These are phyloP conservation scores for Agonopterix alstromeriana DNA, from an alignment of 2,888 invertebrate genomes.

Conservation along the genomic window DNA sequence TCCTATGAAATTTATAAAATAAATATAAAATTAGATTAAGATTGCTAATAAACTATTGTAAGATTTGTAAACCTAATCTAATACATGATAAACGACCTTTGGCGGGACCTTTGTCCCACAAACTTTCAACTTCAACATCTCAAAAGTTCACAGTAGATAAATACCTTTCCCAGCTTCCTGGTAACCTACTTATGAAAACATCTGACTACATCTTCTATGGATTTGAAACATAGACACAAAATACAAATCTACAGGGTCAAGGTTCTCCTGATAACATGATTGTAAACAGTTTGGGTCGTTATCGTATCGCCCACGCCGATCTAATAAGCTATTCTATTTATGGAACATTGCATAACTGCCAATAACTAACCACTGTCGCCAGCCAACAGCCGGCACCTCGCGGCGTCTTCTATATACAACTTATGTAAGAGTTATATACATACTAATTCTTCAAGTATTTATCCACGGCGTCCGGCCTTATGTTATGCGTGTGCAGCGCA, in stretches of 20 bases:
- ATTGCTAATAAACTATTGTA: no score
- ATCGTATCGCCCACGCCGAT: constrained; percentile 14
- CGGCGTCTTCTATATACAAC: constrained; percentile 1
- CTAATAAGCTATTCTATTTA: constrained; percentile 40
- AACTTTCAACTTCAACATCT: no score
- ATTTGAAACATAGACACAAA: no score
- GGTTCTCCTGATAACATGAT: constrained; percentile 25
- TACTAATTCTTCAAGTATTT: constrained; percentile 95
- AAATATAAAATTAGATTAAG: background rate
- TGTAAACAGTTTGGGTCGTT: constrained; percentile 21
- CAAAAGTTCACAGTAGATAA: no score
- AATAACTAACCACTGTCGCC: constrained; percentile 19
- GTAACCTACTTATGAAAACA: no score
- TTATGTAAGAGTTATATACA: constrained; percentile 57
- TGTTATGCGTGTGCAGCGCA: constrained; percentile 96
- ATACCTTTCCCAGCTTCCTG: no score
- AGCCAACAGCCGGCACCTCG: constrained; percentile 9
- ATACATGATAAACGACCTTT: no score
- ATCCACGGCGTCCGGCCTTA: constrained; percentile 91
- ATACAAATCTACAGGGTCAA: constrained; percentile 24
- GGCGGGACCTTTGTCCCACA: no score
- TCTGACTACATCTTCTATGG: no score
- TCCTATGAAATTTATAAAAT: no score
- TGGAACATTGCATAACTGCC: constrained; percentile 59
- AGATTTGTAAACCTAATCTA: no score